These are phyloP conservation scores for Cydia pomonella DNA, from an alignment of 1,140 invertebrate species.

Conservation along the genomic window DNA sequence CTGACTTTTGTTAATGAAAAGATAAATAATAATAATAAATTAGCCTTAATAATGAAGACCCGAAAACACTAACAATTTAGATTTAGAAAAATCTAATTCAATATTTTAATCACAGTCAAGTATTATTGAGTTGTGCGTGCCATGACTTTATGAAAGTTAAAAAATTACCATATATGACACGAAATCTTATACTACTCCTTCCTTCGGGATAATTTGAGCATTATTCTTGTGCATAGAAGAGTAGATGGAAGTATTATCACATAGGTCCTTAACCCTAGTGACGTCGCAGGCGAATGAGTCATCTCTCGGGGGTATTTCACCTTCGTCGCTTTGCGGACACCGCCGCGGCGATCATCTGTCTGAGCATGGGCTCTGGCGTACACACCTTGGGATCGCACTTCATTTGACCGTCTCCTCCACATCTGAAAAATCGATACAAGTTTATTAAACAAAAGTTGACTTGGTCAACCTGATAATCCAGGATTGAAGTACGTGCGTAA, in stretches of 20 bases:
- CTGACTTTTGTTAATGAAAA: slow-evolving; percentile 67
- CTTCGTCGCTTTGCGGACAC: slow-evolving; percentile 87
- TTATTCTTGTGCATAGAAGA: slow-evolving; percentile 78
- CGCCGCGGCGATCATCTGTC: slow-evolving; percentile 91
- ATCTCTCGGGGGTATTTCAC: slow-evolving; percentile 79
- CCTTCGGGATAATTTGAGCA: slow-evolving; percentile 75
- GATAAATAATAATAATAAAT: slow-evolving; percentile 65
- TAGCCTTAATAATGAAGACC: slow-evolving; percentile 58
- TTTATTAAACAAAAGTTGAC: slow-evolving; percentile 29
- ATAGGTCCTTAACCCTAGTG: slow-evolving; percentile 60
- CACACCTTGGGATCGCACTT: slow-evolving; percentile 94
- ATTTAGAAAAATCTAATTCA: slow-evolving; percentile 65
- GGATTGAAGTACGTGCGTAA: no score
- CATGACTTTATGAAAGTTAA: slow-evolving; percentile 66
- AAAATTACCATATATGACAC: slow-evolving; percentile 77
- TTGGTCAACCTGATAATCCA: background rate
- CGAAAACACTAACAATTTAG: slow-evolving; percentile 54
- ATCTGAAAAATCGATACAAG: slow-evolving; percentile 82
- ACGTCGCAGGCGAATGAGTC: slow-evolving; percentile 49
- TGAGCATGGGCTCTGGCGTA: slow-evolving; percentile 92
- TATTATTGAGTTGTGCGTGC: slow-evolving; percentile 65
- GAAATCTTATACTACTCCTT: slow-evolving; percentile 76
- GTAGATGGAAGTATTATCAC: slow-evolving; percentile 71
- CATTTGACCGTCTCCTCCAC: slow-evolving; percentile 94
- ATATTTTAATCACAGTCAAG: slow-evolving; percentile 77